Evolutionary conservation across 2,113 vertebrate species (phyloP), one percentile per base, ranked within the genome.

Genomic region (Triplophysa siluroides): DNA sequence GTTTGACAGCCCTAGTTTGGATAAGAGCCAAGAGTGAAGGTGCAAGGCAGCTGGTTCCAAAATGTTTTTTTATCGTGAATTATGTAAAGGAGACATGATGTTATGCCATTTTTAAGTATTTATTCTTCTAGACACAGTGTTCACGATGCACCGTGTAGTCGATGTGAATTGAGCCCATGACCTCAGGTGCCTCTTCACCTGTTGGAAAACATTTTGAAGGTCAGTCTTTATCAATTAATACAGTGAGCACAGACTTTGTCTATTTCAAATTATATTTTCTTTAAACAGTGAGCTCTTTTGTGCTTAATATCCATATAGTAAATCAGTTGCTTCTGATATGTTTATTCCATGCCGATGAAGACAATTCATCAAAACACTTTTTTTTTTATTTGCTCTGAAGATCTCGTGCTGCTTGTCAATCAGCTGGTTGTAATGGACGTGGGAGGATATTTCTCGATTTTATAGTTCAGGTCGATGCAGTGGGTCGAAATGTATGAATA

Each of bases 401-500:
- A 41, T 38, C 5, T 62, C 0, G 21, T 26, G 56, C 56, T 61
- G 18, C 43, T 54, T 74, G 72, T 62, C 38, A 74, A 45, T 71
- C 66, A 56, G 45, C 56, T 50, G 19, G 18, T 61, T 16, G 24
- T 70, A 79, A 79, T 58, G 58, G 64, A 60, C 64, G 71, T 68
- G 52, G 65, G 65, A 38, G 60, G 58, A 29, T 60, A 38, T 67
- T 52, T 43, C 23, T 68, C 13, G 3, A 1, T 41, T 60, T 60
- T 43, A 24, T 74, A 23, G 38, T 45, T 61, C 43, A 61, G 56
- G 56, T 74, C 71, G 24, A 14, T 47, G 43, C 41, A 73, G 33
- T 66, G 9, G 45, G 29, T 18, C 12, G 14, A 45, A 24, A 50
- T 88, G 94, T 95, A 92, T 92, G 93, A 94, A 92, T 92, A 85